phyloP scores from a whole-genome alignment of 2,888 invertebrate species.

The Serripes groenlandicus region DNA sequence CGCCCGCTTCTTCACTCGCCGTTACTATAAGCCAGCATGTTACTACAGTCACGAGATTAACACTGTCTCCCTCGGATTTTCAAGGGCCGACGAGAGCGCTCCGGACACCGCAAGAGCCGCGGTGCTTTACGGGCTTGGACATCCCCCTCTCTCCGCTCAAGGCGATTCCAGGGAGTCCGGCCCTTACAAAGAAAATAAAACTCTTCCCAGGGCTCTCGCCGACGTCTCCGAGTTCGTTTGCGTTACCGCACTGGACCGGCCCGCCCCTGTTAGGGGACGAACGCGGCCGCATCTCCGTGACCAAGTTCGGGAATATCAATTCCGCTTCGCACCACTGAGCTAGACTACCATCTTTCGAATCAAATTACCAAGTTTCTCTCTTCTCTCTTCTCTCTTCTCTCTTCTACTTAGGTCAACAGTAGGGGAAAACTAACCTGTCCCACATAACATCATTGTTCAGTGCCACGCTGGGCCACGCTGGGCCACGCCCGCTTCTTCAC shows the following conservation, averaged over 20 bases:
- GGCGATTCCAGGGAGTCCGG: constrained; percentile 86
- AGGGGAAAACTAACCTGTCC: no score
- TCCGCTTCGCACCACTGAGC: no score
- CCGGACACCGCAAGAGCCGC: constrained; percentile 85
- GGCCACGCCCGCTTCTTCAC: no score
- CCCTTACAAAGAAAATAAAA: constrained; percentile 87
- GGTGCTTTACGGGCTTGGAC: constrained; percentile 85
- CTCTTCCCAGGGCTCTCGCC: constrained; percentile 86
- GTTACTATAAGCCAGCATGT: no score
- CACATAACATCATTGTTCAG: no score
- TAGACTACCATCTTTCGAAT: no score
- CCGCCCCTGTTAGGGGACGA: constrained; percentile 86
- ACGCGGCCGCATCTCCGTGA: constrained; percentile 86
- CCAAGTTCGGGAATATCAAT: constrained; percentile 88
- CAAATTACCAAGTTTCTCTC: no score
- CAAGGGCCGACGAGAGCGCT: constrained; percentile 85
- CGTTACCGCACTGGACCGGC: constrained; percentile 88
- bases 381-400: no score
- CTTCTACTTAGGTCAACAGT: no score
- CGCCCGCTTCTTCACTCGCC: no score
- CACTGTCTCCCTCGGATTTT: constrained; percentile 87
- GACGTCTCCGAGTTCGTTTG: constrained; percentile 85
- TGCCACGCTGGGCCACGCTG: no score
- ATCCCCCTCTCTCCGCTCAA: constrained; percentile 86
- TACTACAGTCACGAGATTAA: no score